These are phyloP conservation scores for Rhorus exstirpatorius DNA, from an alignment of 2,888 invertebrate species.

Conservation along the genomic window DNA sequence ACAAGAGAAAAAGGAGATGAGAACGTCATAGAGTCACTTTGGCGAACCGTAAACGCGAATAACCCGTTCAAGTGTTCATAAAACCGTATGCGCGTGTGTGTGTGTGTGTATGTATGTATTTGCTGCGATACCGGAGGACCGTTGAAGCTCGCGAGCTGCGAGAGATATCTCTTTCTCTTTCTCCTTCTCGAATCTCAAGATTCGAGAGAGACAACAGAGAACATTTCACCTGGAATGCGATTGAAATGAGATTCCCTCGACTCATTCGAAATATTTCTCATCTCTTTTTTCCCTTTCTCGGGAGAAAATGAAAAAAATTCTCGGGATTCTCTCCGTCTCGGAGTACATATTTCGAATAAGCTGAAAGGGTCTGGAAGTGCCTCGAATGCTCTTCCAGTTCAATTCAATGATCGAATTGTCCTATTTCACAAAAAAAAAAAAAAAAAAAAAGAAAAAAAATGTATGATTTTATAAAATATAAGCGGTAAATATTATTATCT, in stretches of 20 bases:
- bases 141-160: slow-evolving; percentile 49
- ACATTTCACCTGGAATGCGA: slow-evolving; percentile 71
- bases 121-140: slow-evolving; percentile 34
- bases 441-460: neutral
- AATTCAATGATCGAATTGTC: too few species aligned
- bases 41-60: slow-evolving; percentile 69
- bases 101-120: slow-evolving; percentile 3
- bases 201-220: slow-evolving; percentile 36
- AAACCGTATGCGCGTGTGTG: neutral
- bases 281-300: too few species aligned
- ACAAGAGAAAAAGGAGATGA: slow-evolving; percentile 25
- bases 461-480: too few species aligned
- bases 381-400: too few species aligned
- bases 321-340: too few species aligned
- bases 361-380: too few species aligned
- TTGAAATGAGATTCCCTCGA: slow-evolving; percentile 64
- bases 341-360: too few species aligned
- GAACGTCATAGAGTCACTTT: slow-evolving; percentile 63
- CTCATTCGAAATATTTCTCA: too few species aligned
- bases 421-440: neutral
- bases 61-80: slow-evolving; percentile 63
- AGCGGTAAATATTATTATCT: too few species aligned
- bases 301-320: neutral
- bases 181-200: slow-evolving; percentile 15
- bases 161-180: slow-evolving; percentile 41